Conservation (phyloP, 2,888 invertebrate genomes). For the Odontothrips loti region DNA sequence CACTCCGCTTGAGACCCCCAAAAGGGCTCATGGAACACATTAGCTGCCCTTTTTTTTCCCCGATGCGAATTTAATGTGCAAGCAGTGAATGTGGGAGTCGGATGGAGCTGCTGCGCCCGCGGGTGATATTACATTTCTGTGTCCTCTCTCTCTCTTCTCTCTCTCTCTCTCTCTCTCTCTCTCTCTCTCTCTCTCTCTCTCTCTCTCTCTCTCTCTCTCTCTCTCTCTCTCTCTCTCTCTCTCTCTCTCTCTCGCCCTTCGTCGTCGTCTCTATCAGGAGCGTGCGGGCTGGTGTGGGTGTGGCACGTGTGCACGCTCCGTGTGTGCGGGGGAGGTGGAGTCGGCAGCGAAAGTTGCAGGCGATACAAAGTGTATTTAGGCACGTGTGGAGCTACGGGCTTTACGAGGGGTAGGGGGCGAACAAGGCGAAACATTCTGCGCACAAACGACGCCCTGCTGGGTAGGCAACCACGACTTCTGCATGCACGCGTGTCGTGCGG, state of each 20-base stretch:
- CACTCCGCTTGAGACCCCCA: no score
- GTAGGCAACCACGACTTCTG: no score
- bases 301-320: not conserved
- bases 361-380: not conserved
- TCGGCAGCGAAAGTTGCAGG: not conserved
- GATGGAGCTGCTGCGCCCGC: not conserved
- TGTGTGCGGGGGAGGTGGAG: not conserved
- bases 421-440: no score
- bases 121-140: not conserved
- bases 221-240: slow-evolving; percentile 1
- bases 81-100: not conserved
- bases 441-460: no score
- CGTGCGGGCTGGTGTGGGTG: not conserved
- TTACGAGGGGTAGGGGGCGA: no score
- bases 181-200: not conserved
- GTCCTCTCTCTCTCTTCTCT: not conserved
- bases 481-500: no score
- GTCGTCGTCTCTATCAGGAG: not conserved
- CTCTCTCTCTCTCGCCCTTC: not conserved
- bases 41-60: not conserved
- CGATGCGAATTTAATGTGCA: slow-evolving; percentile 6
- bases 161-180: not conserved
- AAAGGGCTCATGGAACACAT: no score
- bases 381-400: no score
- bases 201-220: not conserved